A percentile compares a stretch with the other conserved stretches of the same genome.
phyloP scores from a whole-genome alignment of 35 echinoderm and acorn worm genomes.

The Apostichopus californicus region DNA sequence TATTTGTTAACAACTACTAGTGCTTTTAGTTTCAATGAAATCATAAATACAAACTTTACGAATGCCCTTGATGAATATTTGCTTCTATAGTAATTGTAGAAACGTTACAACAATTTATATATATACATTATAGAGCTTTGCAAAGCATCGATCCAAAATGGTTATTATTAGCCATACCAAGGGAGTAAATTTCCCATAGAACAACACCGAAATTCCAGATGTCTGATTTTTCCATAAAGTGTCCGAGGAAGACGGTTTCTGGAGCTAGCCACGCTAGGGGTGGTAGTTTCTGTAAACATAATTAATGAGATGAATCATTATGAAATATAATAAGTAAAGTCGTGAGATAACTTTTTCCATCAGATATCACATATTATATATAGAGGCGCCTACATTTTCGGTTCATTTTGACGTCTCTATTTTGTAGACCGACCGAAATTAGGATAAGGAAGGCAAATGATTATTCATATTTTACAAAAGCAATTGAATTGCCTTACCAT shows the following conservation, averaged over 20 bases:
- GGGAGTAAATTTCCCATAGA: slow-evolving; percentile 45
- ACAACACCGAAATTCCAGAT: neutral
- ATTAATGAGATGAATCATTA: too few relatives aligned
- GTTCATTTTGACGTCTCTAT: too few relatives aligned
- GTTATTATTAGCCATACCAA: slow-evolving; percentile 3
- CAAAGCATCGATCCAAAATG: neutral
- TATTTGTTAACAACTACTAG: neutral
- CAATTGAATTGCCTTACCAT: too few relatives aligned
- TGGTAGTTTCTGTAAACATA: neutral
- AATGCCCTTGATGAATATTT: too few relatives aligned
- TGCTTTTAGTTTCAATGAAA: neutral
- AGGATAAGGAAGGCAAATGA: too few relatives aligned
- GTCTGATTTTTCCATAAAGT: slow-evolving; percentile 36
- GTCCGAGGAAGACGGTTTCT: slow-evolving; percentile 28
- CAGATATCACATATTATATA: too few relatives aligned
- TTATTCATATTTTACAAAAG: too few relatives aligned
- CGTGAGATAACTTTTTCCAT: too few relatives aligned
- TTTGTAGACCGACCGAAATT: too few relatives aligned
- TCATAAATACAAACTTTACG: neutral
- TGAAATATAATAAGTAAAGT: too few relatives aligned
- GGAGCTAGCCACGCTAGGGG: slow-evolving; percentile 30
- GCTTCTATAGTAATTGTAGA: neutral
- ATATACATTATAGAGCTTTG: neutral
- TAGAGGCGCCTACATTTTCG: too few relatives aligned
- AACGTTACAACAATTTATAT: neutral